These are phyloP conservation scores for Eutrigla gurnardus DNA, from an alignment of 2,797 vertebrate genomes.

Conservation along the genomic window DNA sequence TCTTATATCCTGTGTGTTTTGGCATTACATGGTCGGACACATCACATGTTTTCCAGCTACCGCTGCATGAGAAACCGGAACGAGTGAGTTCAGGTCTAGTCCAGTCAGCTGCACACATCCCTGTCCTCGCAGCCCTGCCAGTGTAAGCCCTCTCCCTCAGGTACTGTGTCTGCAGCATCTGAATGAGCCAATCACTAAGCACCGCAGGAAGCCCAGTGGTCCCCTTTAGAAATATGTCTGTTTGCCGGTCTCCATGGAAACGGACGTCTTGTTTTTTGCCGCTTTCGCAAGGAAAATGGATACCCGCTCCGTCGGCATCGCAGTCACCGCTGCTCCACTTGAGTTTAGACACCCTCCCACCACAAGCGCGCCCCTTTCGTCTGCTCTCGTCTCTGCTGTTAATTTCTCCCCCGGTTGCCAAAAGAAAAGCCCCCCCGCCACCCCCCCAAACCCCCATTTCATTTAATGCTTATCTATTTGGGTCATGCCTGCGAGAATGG, in stretches of 20 bases:
- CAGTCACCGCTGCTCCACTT: conserved; percentile 33
- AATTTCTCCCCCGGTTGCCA: conserved; percentile 50
- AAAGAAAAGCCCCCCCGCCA: conserved; percentile 49
- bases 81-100: conserved; percentile 23
- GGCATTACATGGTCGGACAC: neutral
- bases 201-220: conserved; percentile 55
- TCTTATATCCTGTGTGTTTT: no score
- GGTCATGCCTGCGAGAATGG: conserved; percentile 71
- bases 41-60: neutral
- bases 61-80: neutral
- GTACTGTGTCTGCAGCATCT: conserved; percentile 55
- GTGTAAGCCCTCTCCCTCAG: conserved; percentile 50
- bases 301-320: conserved; percentile 34
- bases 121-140: conserved; percentile 29
- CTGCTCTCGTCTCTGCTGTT: conserved; percentile 43
- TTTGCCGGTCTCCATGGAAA: conserved; percentile 79
- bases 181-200: conserved; percentile 69
- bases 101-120: conserved; percentile 16
- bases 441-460: conserved; percentile 45
- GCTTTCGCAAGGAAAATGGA: conserved; percentile 58
- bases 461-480: conserved; percentile 79
- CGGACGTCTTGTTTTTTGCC: conserved; percentile 60
- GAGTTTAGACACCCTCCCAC: conserved; percentile 33
- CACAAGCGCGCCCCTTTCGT: conserved; percentile 20
- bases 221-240: conserved; percentile 68